phyloP scores from a whole-genome alignment of 2,113 vertebrate species.

The Phalacrocorax pelagicus region DNA sequence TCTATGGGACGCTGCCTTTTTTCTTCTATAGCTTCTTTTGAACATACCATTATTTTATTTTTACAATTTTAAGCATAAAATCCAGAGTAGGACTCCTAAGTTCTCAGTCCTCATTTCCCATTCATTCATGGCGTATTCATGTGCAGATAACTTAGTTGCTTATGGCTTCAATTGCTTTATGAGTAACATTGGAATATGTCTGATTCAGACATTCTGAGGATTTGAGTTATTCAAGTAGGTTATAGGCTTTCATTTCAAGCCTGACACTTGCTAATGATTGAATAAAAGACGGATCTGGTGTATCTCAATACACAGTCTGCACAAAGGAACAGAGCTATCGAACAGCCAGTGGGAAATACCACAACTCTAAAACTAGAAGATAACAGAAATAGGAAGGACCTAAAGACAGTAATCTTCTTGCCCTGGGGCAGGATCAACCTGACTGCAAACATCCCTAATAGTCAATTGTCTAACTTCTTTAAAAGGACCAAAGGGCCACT shows the following conservation, averaged over 20 bases:
- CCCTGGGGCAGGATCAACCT: background rate
- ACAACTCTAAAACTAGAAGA: background rate
- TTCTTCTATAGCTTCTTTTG: background rate
- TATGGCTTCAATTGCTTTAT: background rate
- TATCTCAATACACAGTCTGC: background rate
- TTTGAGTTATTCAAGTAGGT: background rate
- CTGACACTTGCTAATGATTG: background rate
- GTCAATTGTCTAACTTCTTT: background rate
- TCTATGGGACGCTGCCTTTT: background rate
- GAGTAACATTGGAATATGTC: background rate
- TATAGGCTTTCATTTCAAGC: background rate
- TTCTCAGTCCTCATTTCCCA: background rate
- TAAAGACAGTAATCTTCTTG: background rate
- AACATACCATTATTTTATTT: background rate
- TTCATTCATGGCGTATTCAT: background rate
- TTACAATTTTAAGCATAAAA: background rate
- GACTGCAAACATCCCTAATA: background rate
- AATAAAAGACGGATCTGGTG: background rate
- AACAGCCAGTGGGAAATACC: background rate
- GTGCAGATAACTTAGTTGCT: background rate
- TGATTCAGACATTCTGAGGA: background rate
- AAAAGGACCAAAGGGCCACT: background rate
- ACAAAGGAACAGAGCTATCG: background rate
- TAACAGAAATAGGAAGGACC: background rate
- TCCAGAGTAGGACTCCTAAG: background rate